phyloP scores from a whole-genome alignment of 2,797 vertebrate genomes.

The Alfaro cultratus region DNA sequence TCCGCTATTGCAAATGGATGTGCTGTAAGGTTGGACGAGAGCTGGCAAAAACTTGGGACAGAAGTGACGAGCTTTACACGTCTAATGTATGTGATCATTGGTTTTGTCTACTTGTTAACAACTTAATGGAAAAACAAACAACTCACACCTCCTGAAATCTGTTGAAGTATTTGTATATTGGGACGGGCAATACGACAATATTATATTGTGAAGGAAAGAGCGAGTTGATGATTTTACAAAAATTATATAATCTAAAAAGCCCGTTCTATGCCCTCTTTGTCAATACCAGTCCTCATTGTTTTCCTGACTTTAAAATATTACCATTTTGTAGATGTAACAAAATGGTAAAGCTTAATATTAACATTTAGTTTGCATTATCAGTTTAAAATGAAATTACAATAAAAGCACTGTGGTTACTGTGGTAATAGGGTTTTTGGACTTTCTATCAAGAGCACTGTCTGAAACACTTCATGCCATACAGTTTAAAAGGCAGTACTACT shows the following conservation, averaged over 20 bases:
- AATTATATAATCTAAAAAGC: not conserved
- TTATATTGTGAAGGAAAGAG: not conserved
- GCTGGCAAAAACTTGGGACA: constrained; percentile 4
- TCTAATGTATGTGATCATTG: not conserved
- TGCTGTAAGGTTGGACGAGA: constrained; percentile 16
- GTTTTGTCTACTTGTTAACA: not conserved
- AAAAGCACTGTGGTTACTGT: not conserved
- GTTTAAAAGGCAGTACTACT: not conserved
- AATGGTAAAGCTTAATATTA: not conserved
- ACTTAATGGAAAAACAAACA: not conserved
- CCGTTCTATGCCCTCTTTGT: not conserved
- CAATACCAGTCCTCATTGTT: not conserved
- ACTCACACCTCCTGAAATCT: not conserved
- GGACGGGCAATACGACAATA: not conserved
- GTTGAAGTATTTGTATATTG: not conserved
- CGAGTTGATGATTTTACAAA: not conserved
- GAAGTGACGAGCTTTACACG: constrained; percentile 7
- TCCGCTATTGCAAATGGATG: constrained; percentile 30
- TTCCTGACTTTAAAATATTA: not conserved
- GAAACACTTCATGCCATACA: not conserved
- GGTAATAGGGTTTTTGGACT: not conserved
- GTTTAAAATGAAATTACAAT: not conserved
- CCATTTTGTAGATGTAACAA: not conserved
- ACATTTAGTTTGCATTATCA: not conserved
- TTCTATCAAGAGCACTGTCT: not conserved